Percentiles rank a stretch among this genome's conserved stretches.
Conservation (phyloP, 2,797 vertebrate genomes). For the Crax fasciolata region DNA sequence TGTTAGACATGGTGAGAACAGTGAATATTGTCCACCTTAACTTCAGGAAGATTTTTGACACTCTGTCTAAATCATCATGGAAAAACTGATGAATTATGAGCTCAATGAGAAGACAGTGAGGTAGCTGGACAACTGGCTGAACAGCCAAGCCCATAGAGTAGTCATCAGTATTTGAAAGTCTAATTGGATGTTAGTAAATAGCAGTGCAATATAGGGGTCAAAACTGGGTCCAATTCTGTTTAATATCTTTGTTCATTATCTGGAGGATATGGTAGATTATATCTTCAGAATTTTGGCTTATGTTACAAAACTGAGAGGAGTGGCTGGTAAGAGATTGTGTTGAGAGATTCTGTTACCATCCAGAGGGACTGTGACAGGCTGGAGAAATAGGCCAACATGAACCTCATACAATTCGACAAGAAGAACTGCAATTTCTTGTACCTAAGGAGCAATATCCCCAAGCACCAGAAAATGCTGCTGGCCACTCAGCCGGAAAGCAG, state of each 20-base stretch:
- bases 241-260: not conserved
- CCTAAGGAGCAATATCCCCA: not conserved
- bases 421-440: not conserved
- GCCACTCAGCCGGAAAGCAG: not conserved
- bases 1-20: not conserved
- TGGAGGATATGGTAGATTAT: not conserved
- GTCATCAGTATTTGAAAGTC: not conserved
- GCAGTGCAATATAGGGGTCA: not conserved
- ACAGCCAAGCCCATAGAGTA: not conserved
- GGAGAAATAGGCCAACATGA: not conserved
- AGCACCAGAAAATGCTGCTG: not conserved
- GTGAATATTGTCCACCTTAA: not conserved
- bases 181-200: not conserved
- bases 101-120: not conserved
- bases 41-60: not conserved
- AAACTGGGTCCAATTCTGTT: not conserved
- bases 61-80: accelerated
- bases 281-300: not conserved
- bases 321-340: not conserved
- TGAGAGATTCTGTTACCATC: accelerated
- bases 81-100: not conserved
- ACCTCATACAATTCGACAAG: accelerated
- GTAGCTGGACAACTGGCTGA: not conserved
- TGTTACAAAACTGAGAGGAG: not conserved
- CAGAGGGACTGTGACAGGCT: not conserved